Evolutionary conservation across 1,140 invertebrate genomes (phyloP).

Genomic region (Euura saliciscinereae): DNA sequence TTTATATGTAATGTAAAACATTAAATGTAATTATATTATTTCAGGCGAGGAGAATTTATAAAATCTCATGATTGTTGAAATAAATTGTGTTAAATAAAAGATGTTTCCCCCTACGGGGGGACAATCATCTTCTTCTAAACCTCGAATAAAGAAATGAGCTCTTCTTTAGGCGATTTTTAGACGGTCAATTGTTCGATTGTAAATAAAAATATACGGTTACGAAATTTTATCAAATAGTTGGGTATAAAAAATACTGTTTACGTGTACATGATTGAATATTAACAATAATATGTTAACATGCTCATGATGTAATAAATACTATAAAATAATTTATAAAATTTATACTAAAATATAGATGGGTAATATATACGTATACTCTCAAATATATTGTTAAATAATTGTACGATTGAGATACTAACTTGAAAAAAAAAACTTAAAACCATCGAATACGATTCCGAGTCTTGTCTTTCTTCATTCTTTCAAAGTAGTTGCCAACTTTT

Average conservation of each 20-base stretch:
- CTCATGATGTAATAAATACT: neutral
- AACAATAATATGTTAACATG: constrained; percentile 3
- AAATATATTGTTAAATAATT: no score
- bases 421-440: neutral
- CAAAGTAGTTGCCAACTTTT: no score
- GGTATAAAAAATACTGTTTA: neutral
- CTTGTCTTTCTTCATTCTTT: neutral
- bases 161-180: neutral
- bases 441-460: neutral
- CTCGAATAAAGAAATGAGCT: neutral
- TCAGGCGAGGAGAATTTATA: no score
- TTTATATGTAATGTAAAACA: no score
- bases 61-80: no score
- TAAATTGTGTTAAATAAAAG: no score
- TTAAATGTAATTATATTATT: no score
- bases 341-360: neutral
- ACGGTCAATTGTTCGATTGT: no score
- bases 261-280: constrained; percentile 4
- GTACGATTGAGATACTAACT: neutral
- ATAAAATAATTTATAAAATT: neutral
- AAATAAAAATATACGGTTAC: no score
- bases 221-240: no score
- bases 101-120: no score
- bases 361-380: neutral
- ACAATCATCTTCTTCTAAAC: neutral